phyloP scores from a whole-genome alignment of 2,888 invertebrate genomes.

The Calameuta pallipes region DNA sequence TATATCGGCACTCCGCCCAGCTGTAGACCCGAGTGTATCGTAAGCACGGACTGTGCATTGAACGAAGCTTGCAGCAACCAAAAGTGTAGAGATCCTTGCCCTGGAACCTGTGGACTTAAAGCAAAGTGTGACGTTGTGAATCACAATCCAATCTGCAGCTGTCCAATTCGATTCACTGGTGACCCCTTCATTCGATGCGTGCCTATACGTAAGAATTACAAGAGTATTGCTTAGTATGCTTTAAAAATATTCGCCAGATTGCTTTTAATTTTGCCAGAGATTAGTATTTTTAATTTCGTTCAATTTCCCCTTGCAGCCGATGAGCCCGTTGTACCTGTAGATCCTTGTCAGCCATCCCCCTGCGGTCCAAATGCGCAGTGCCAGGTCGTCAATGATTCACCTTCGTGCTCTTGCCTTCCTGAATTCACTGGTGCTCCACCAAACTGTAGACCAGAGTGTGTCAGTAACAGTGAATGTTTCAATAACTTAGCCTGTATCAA shows the following conservation, averaged over 20 bases:
- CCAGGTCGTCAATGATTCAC: slow-evolving; percentile 63
- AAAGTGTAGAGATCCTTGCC: slow-evolving; percentile 70
- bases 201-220: slow-evolving; percentile 69
- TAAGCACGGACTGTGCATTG: slow-evolving; percentile 67
- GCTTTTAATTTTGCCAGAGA: neutral
- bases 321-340: slow-evolving; percentile 48
- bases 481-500: slow-evolving; percentile 63
- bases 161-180: slow-evolving; percentile 67
- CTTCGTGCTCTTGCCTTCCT: slow-evolving; percentile 68
- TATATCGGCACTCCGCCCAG: slow-evolving; percentile 78
- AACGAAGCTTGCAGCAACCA: slow-evolving; percentile 69
- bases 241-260: slow-evolving; percentile 8
- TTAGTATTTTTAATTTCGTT: neutral
- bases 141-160: slow-evolving; percentile 70
- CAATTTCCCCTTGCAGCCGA: slow-evolving; percentile 33
- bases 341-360: slow-evolving; percentile 65
- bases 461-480: slow-evolving; percentile 57
- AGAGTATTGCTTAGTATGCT: slow-evolving; percentile 8
- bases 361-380: slow-evolving; percentile 66
- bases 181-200: slow-evolving; percentile 71
- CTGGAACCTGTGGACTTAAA: slow-evolving; percentile 68
- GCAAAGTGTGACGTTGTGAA: slow-evolving; percentile 68
- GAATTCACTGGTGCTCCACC: slow-evolving; percentile 64
- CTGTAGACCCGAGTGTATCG: slow-evolving; percentile 69
- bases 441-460: slow-evolving; percentile 64